Base-by-base conservation (phyloP, 2,797 vertebrate genomes). In the Pelochelys cantorii region DNA sequence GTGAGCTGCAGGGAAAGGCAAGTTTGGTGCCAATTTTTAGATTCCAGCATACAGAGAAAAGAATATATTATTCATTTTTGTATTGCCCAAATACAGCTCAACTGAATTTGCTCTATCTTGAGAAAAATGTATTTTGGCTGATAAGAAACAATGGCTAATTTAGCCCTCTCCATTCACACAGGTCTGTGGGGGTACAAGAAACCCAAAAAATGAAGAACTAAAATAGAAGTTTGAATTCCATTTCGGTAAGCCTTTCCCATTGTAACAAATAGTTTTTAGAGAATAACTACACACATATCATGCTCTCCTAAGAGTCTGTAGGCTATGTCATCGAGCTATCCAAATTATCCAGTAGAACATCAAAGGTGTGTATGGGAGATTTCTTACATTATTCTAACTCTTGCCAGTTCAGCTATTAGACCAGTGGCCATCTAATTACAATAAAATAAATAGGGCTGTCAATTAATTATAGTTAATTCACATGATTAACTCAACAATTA, bases 321-420 rank as follows among this genome's bases (percentile, higher is more conserved):
- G 3, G 7, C 62, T 60, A 29, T 60, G 59, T 29, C 54, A n/a
- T 25, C 55, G 29, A 37, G 1, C 53, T 83, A 74, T 18, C 9
- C 23, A 22, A 65, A 4, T 2, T 11, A 9, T 79, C 60, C 31
- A 37, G 17, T 5, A 52, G 17, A 11, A 1, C 86, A 18, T 27
- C 1, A 85, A 83, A 14, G 22, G 0, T n/a, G 17, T 27, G 27
- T 48, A 60, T 14, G 12, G 0, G 65, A 5, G 34, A 42, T 7
- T 22, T 52, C 81, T 60, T 27, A 77, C n/a, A 7, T 12, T 0
- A 78, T 78, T 79, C 11, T 10, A 48, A 0, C 15, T 42, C 5
- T 83, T 86, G 65, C 52, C 85, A 3, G 34, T 79, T 82, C 11
- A 27, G 11, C 1, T 12, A 14, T 84, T 75, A 15, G 81, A 11